Base-by-base conservation (phyloP, 2,888 invertebrate species). In the Glyphotaelius pellucidus region DNA sequence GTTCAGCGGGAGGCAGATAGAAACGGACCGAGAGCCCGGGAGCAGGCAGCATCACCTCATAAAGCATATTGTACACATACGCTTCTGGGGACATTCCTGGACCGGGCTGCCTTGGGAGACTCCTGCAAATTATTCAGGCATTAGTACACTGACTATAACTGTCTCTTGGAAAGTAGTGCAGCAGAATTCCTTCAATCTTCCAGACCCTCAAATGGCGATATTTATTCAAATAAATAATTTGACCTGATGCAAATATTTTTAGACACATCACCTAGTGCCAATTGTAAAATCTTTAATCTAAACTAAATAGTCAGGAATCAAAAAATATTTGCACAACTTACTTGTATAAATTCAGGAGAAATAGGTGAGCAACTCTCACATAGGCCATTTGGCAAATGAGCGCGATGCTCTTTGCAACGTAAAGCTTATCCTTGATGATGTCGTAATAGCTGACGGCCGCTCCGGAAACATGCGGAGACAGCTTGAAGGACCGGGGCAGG, bases 351-450 rank as follows among this genome's bases (percentile, higher is more conserved):
- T 98, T 98, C 94, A 97, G 97, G 95, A 99, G 97, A 96, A 99
- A 98, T 94, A 97, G 96, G 95, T 98, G 97, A 91, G 98, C 97
- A 93, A 98, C 98, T 95, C 98, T 97, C 89, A 99, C 98, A 95
- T 99, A 98, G 47, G 99, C 98, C 94, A 98, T 97, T 95, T 98
- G 98, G 94, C 98, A 98, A 94, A 99, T 97, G 93, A 99, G 97
- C 94, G 98, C 98, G 95, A 99, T 98, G 95, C 98, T 98, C 96
- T 99, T 99, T 94, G 99, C 98, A 94, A 99, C 99, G 96, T 97
- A 99, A 93, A 99, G 97, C 95, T 98, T 98, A 96, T 99, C 99
- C 96, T 98, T 98, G 95, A 98, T 97, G 94, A 98, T 97, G 95
- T 99, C 99, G 95, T 99, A 99, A 95, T 98, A 98, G 94, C 98